Evolutionary conservation across 2,113 vertebrate genomes (phyloP), one percentile per base, ranked within the genome.

Genomic region (Entomyzon cyanotis): DNA sequence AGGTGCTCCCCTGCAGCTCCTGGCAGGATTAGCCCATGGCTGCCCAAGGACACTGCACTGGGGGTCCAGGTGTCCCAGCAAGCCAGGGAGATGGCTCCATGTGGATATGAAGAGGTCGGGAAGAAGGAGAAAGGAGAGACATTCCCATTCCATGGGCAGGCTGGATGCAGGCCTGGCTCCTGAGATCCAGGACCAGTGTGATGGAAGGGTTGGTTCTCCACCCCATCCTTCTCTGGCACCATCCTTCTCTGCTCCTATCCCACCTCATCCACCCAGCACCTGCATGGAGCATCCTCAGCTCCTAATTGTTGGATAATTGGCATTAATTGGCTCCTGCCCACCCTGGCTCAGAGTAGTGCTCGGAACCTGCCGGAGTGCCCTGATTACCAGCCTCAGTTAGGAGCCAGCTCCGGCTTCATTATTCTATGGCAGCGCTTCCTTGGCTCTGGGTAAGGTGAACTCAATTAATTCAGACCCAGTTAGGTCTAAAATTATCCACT

Each of bases 351-450:
- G 77, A 68, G 79, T 87, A 37, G 80, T 3, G 3, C 2, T 35
- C 25, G 8, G 90, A 93, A 59, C 77, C 93, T 55, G 90, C 75
- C 1, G 10, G 55, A 73, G 84, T 69, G 95, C 88, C 96, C 95
- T 97, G 94, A 94, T 96, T 97, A 84, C 49, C 9, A 93, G 95
- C 41, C 91, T 95, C 92, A 96, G 73, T 96, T 96, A 50, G 93
- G 92, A 96, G 92, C 44, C 14, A 89, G 95, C 58, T 37, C 82
- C 18, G 2, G 84, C 70, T 94, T 94, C 83, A 5, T 92, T 89
- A 81, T 81, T 81, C 39, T 17, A 17, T 6, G 33, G 93, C 91
- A 65, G 63, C 39, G 7, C 87, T 83, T 87, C 70, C 86, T 71
- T 18, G 79, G 58, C 0, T 0, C 52, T 71, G 79, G 60, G 44